phyloP scores from a whole-genome alignment of 64 coral and sea anemone genomes.

The Actinia tenebrosa region DNA sequence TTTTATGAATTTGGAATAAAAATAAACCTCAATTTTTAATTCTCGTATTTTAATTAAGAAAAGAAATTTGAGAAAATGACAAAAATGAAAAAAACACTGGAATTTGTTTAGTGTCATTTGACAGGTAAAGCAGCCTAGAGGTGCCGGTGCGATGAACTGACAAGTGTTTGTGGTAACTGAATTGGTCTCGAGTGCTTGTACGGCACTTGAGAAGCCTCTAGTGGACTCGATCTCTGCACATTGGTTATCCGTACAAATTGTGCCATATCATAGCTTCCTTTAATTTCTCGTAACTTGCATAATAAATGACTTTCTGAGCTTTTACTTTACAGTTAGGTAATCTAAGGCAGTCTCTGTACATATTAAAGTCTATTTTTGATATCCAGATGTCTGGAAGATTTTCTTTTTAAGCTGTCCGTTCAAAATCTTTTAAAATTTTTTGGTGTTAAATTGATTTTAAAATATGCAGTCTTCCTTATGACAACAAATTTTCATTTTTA shows the following conservation, averaged over 20 bases:
- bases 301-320: conserved; percentile 1
- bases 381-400: neutral
- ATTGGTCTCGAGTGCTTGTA: neutral
- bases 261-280: neutral
- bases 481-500: neutral
- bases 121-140: neutral
- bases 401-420: neutral
- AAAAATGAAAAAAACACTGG: neutral
- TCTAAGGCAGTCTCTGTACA: neutral
- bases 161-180: neutral
- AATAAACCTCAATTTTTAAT: neutral
- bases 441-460: neutral
- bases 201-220: neutral
- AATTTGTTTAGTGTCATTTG: neutral
- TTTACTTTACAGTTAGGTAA: neutral
- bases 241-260: neutral
- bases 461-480: neutral
- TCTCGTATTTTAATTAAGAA: neutral
- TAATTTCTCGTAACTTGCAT: neutral
- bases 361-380: neutral
- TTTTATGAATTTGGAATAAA: neutral
- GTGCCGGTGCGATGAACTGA: conserved; percentile 3
- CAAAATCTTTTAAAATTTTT: neutral
- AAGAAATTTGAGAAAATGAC: neutral
- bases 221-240: neutral